These are phyloP conservation scores for Lordiphosa stackelbergi DNA, from an alignment of 1,140 invertebrate species.

Conservation along the genomic window DNA sequence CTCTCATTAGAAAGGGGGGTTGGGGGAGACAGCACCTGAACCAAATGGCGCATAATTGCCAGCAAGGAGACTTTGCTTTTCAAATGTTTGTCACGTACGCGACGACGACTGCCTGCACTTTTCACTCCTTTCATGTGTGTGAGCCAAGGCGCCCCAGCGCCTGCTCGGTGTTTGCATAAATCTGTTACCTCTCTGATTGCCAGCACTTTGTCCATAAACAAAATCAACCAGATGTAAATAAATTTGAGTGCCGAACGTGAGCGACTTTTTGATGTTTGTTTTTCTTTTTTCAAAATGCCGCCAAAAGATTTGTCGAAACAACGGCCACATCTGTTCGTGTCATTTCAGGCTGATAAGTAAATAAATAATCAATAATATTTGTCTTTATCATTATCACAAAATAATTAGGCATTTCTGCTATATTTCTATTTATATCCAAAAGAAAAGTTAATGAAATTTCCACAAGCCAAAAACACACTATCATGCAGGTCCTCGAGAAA, in stretches of 20 bases:
- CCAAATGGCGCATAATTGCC: constrained; percentile 51
- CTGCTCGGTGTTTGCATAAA: constrained; percentile 35
- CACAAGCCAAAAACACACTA: too few species aligned
- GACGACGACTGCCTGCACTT: constrained; percentile 34
- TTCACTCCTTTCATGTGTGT: constrained; percentile 58
- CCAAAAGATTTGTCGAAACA: not conserved
- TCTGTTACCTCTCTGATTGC: constrained; percentile 54
- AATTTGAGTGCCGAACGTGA: constrained; percentile 50
- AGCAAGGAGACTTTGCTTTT: constrained; percentile 9
- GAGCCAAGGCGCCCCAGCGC: too few species aligned
- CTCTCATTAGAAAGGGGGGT: constrained; percentile 33
- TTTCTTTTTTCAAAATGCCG: constrained; percentile 7
- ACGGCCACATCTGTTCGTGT: not conserved
- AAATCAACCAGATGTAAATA: constrained; percentile 51
- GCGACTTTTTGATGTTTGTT: constrained; percentile 26
- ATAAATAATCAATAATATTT: too few species aligned
- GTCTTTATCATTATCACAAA: too few species aligned
- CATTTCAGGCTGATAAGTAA: too few species aligned
- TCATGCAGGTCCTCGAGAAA: too few species aligned
- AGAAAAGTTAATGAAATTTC: too few species aligned
- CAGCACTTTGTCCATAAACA: constrained; percentile 51
- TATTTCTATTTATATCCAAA: too few species aligned
- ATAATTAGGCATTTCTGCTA: too few species aligned
- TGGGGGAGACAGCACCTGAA: not conserved
- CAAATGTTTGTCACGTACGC: constrained; percentile 53